Base-by-base conservation (phyloP, 2,888 invertebrate genomes). In the Euplexia lucipara region DNA sequence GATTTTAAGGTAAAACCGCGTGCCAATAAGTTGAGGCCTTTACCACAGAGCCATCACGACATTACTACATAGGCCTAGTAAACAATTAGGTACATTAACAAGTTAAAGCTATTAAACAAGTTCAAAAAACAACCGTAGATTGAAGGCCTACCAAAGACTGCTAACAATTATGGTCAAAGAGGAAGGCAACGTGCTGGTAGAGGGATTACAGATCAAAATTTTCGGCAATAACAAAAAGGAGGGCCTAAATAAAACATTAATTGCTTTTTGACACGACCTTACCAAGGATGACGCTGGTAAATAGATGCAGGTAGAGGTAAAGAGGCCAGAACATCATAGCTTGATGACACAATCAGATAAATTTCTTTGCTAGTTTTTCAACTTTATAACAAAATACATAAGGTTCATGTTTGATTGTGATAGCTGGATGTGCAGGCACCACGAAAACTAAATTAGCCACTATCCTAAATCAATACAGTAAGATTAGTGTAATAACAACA, bases 401-500 rank as follows among this genome's bases (percentile, higher is more conserved):
- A n/a, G n/a, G n/a, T n/a, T n/a, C n/a, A n/a, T n/a, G n/a, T n/a
- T n/a, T n/a, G n/a, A n/a, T n/a, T n/a, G n/a, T n/a, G n/a, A n/a
- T n/a, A n/a, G n/a, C n/a, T n/a, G n/a, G n/a, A n/a, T n/a, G n/a
- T n/a, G n/a, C n/a, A n/a, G n/a, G n/a, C 12, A 48, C 49, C 39
- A 39, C 4, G 7, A 26, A 66, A 18, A 60, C 57, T 39, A 41
- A 68, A 52, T 60, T 48, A 45, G 42, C 47, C 18, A 44, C 16
- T 10, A 14, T 35, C 58, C 71, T 59, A 75, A 66, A 59, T 53
- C 49, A 78, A 78, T 59, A 75, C 42, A 67, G 59, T 56, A 72
- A 58, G 54, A 72, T 79, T 78, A 60, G 70, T 42, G 49, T 53
- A 70, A 75, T 61, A 67, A 66, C 65, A 78, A 62, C 76, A 71